phyloP scores from a whole-genome alignment of 2,113 vertebrate species.

The Fregetta grallaria region DNA sequence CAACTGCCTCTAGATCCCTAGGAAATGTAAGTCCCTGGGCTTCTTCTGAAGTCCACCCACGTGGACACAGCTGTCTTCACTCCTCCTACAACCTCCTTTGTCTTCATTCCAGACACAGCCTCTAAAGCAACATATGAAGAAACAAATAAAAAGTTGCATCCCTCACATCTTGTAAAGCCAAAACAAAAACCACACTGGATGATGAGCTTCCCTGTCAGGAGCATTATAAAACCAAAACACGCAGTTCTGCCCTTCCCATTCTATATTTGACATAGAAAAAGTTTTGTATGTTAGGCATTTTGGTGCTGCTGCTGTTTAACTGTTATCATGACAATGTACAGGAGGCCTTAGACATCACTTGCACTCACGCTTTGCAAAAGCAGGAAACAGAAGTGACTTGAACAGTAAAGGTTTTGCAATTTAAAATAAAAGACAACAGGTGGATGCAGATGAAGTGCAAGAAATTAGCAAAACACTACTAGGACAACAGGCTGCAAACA shows the following conservation, averaged over 20 bases:
- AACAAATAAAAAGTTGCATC: background rate
- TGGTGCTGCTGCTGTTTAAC: background rate
- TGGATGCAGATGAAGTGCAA: background rate
- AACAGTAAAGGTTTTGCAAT: background rate
- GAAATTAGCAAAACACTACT: background rate
- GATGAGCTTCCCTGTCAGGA: background rate
- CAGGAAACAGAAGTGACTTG: background rate
- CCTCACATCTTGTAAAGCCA: background rate
- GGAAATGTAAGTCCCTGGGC: background rate
- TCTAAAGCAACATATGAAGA: background rate
- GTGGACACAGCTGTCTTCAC: background rate
- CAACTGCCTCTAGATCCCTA: background rate
- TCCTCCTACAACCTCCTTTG: background rate
- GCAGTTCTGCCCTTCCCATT: background rate
- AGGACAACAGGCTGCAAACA: background rate
- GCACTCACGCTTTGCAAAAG: background rate
- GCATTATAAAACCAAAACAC: background rate
- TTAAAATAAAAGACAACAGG: background rate
- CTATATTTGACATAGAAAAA: background rate
- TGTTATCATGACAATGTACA: background rate
- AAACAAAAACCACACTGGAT: background rate
- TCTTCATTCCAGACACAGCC: background rate
- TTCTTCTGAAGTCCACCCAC: background rate
- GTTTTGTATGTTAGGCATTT: background rate
- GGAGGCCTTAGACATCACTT: background rate